Evolutionary conservation across 2,113 vertebrate species (phyloP), one percentile per base, ranked within the genome.

Genomic region (Nycticorax nycticorax): DNA sequence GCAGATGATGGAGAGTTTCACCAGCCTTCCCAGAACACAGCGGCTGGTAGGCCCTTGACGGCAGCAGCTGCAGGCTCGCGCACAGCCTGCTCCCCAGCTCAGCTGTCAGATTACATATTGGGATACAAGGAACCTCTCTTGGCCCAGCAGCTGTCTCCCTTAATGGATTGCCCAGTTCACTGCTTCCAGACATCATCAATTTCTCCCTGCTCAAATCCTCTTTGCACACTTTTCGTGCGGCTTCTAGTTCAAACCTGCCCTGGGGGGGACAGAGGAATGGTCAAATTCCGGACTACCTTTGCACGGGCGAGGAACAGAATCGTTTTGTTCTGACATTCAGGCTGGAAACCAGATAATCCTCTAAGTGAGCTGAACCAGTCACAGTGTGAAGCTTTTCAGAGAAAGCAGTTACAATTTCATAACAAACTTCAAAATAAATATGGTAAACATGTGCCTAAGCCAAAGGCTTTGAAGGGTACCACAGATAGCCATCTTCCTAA

Each of bases 111-210:
- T 47, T 74, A 27, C 86, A n/a, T 56, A 64, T 11, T 5, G n/a
- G 77, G 82, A 94, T 33, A 94, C 32, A 22, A 56, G 85, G 91
- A 66, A 57, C 75, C 91, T 89, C 94, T 95, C 88, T 39, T 59
- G 78, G 88, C 66, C 79, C 64, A 85, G 83, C 96, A 97, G 97
- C 97, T 97, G 97, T 10, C 95, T 76, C 91, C 14, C 28, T 43
- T 39, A 30, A 59, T 39, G 88, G 79, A 75, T n/a, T 86, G 90
- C 81, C 95, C 95, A 84, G 62, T 28, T 86, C 93, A 59, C 73
- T 59, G 79, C 24, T 85, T 73, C 87, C 93, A 92, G 68, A 83
- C 91, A 93, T 3, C 90, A 96, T 20, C 92, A 20, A 4, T 8
- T 81, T 23, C 66, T 69, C 80, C 66, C 67, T 41, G 72, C 72